Conservation (phyloP, 2,113 vertebrate genomes). For the Halcyon malimbica region DNA sequence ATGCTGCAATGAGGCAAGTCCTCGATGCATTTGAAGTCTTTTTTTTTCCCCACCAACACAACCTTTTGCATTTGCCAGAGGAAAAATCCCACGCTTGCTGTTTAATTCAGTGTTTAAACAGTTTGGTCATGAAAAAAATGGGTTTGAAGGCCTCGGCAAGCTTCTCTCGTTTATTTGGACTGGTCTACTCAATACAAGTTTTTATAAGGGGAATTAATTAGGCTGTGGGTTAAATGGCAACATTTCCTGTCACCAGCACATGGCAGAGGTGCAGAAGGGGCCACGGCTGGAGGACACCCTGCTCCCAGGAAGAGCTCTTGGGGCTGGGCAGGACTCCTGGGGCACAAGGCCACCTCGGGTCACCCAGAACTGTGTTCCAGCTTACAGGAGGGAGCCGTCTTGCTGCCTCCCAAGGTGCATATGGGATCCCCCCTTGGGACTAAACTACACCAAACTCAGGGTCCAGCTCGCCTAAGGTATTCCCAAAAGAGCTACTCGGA, state of each 20-base stretch:
- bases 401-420: neutral
- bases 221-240: neutral
- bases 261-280: neutral
- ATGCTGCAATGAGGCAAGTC: neutral
- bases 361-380: accelerated
- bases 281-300: accelerated
- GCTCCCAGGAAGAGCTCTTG: neutral
- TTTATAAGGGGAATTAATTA: neutral
- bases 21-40: neutral
- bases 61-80: neutral
- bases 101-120: neutral
- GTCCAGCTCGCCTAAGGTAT: neutral
- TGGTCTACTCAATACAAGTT: neutral
- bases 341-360: accelerated
- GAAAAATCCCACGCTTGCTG: neutral
- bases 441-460: neutral
- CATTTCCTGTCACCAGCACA: neutral
- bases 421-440: neutral
- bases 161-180: neutral
- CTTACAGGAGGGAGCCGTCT: neutral
- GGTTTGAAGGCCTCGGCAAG: neutral
- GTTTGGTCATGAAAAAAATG: neutral
- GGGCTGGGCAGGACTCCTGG: neutral
- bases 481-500: neutral
- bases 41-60: neutral